A percentile compares a stretch with the other conserved stretches of the same genome.
Conservation (phyloP, 2,113 vertebrate species). For the Panurus biarmicus region DNA sequence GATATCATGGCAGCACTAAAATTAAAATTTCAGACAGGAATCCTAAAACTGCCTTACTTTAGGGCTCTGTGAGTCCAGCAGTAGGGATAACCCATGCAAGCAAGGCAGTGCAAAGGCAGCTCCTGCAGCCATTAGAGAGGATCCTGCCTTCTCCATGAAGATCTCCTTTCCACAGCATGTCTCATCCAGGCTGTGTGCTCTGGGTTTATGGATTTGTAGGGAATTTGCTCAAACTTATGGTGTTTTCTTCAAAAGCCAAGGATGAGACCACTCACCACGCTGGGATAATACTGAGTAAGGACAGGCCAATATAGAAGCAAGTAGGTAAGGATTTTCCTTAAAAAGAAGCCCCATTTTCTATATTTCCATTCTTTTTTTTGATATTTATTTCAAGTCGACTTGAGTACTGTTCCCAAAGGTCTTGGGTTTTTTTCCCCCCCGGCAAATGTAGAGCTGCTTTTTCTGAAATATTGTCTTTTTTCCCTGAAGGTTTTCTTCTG, state of each 20-base stretch:
- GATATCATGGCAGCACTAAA: neutral
- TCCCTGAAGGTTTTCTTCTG: neutral
- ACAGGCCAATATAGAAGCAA: neutral
- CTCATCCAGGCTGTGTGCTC: neutral
- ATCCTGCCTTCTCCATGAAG: neutral
- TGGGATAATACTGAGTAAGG: neutral
- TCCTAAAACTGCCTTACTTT: neutral
- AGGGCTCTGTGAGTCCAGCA: neutral
- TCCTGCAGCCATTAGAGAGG: neutral
- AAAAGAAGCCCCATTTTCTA: neutral
- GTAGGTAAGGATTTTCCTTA: neutral
- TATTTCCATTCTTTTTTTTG: neutral
- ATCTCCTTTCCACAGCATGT: neutral
- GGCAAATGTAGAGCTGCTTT: neutral
- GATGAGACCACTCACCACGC: neutral
- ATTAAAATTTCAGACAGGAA: neutral
- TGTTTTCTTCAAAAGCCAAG: neutral
- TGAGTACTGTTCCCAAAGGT: neutral
- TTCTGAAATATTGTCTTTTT: neutral
- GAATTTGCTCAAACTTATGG: neutral
- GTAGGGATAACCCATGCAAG: neutral
- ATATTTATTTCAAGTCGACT: neutral
- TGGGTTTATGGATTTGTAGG: neutral
- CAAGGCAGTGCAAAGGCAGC: neutral
- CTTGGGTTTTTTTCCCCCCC: neutral